Evolutionary conservation across 2,797 vertebrate species (phyloP).

Genomic region (Danio kyathit): DNA sequence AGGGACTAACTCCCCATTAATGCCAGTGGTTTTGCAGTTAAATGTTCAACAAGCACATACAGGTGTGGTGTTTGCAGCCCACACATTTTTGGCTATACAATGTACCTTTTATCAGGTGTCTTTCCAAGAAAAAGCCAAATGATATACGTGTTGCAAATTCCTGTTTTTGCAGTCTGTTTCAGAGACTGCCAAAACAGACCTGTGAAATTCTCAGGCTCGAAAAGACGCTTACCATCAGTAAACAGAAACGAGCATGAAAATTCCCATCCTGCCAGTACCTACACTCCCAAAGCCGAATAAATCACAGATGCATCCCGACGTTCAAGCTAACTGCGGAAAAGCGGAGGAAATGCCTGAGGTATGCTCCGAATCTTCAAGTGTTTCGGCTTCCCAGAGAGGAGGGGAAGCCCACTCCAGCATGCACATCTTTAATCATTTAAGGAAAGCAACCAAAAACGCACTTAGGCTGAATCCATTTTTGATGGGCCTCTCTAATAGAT

Average conservation of each 20-base stretch:
- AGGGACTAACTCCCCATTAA: neutral
- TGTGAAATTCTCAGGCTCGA: conserved; percentile 12
- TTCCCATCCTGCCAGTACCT: conserved; percentile 26
- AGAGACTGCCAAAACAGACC: conserved; percentile 4
- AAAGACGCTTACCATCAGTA: conserved; percentile 39
- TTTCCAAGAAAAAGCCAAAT: conserved; percentile 13
- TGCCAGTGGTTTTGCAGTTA: neutral
- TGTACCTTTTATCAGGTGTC: neutral
- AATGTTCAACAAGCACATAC: neutral
- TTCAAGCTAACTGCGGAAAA: conserved; percentile 28
- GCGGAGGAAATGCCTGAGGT: conserved; percentile 41
- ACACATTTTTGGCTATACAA: neutral
- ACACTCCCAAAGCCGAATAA: conserved; percentile 26
- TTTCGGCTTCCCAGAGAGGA: conserved; percentile 19
- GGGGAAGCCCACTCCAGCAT: conserved; percentile 80
- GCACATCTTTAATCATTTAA: conserved; percentile 86
- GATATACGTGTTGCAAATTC: conserved; percentile 7
- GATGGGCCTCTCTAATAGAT: conserved; percentile 87
- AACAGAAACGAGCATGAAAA: conserved; percentile 37
- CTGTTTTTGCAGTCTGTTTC: conserved; percentile 22
- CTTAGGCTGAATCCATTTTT: conserved; percentile 89
- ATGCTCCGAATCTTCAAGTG: conserved; percentile 23
- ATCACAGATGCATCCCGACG: conserved; percentile 25
- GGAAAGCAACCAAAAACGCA: conserved; percentile 86
- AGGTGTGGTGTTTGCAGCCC: neutral